Percentiles rank a stretch among this genome's conserved stretches.
These are phyloP conservation scores for Mastigias papua DNA, from an alignment of 30 jellyfish, hydroid and myxozoan genomes.

Conservation along the genomic window DNA sequence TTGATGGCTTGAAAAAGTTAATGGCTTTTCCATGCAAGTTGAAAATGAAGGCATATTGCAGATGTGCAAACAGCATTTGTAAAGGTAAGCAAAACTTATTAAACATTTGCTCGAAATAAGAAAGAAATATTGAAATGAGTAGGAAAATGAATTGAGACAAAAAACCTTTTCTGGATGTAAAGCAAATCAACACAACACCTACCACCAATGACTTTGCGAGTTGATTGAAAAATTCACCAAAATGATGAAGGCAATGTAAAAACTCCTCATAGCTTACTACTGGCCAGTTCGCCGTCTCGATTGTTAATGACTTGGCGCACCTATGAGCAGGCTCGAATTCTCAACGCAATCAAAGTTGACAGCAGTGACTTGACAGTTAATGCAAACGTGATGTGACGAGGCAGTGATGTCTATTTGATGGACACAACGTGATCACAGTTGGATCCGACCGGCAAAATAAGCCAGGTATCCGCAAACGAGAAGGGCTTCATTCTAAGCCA, in stretches of 20 bases:
- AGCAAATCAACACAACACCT: slow-evolving; percentile 3
- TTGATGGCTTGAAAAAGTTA: no score
- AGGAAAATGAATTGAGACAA: not conserved
- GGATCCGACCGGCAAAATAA: slow-evolving; percentile 41
- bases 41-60: not conserved
- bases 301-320: slow-evolving; percentile 33
- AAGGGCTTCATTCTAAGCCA: slow-evolving; percentile 14
- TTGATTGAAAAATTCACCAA: slow-evolving; percentile 12
- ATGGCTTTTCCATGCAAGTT: not conserved
- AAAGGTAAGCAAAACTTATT: not conserved
- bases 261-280: slow-evolving; percentile 3
- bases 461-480: slow-evolving; percentile 23
- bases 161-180: not conserved
- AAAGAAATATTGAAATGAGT: not conserved
- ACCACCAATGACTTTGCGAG: slow-evolving; percentile 59
- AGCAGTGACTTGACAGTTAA: slow-evolving; percentile 48
- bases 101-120: slow-evolving; percentile 1
- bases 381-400: slow-evolving; percentile 48
- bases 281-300: not conserved
- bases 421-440: slow-evolving; percentile 59
- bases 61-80: not conserved
- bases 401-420: slow-evolving; percentile 15
- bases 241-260: slow-evolving; percentile 10
- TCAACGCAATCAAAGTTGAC: slow-evolving; percentile 55
- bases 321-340: slow-evolving; percentile 22